Evolutionary conservation across 2,113 vertebrate genomes (phyloP), one percentile per base, ranked within the genome.

Genomic region (Macaca nemestrina): DNA sequence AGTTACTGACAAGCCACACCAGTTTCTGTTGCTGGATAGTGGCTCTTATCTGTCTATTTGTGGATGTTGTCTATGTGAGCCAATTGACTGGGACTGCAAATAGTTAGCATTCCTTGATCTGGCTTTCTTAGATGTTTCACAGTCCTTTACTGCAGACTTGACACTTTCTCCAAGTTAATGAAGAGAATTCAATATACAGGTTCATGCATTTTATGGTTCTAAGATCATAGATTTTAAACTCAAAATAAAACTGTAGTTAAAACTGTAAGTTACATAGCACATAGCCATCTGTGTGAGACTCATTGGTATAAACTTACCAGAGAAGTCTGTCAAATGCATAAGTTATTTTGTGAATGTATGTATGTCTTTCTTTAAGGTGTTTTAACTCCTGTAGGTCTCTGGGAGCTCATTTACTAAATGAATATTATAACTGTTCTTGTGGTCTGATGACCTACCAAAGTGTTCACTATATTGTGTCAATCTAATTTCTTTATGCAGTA

Each of bases 231-330:
- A 86, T 96, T 96, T 95, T 88, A 92, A 76, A 68, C 11, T 43
- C 12, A 80, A 55, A 95, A 80, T 90, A 96, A 95, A 96, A 96
- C 3, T 40, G 50, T n/a, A 92, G 45, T 64, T 94, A 45, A 88
- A 96, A 90, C 16, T 91, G 8, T 82, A 82, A 45, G 40, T 96
- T 83, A 38, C 3, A 75, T 50, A 95, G 81, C 32, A 79, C 40
- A 75, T 25, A 57, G 9, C n/a, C 17, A 75, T 88, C 30, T 81
- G 25, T 94, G 67, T 92, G 25, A 95, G 45, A 75, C 55, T 35
- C 87, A 57, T 32, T 75, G 80, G 27, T 84, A 93, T 81, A 92
- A 68, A 88, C 8, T 79, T 80, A 84, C 70, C 57, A 92, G 38
- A 93, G 57, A 14, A 95, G 18, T 7, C 27, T 89, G 45, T 87